A percentile compares a stretch with the other conserved stretches of the same genome.
These are phyloP conservation scores for Synergus gifuensis DNA, from an alignment of 2,888 invertebrate species.

Conservation along the genomic window DNA sequence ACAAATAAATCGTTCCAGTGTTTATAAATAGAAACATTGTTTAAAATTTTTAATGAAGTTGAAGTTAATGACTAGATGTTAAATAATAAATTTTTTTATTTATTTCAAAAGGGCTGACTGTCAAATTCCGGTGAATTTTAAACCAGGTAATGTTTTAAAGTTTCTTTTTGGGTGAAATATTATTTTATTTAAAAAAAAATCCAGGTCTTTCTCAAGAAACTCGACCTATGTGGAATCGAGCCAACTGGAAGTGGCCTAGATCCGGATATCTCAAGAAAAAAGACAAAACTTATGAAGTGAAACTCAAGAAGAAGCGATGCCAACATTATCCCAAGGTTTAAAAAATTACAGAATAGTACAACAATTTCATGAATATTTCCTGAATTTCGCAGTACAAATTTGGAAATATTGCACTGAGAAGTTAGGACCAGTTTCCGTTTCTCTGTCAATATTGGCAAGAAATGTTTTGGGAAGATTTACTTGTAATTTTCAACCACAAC, in stretches of 20 bases:
- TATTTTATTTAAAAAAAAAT: conserved; percentile 11
- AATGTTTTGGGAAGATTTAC: no score
- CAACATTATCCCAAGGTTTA: conserved; percentile 12
- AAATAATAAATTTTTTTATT: neutral
- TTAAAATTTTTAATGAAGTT: no score
- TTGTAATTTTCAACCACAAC: no score
- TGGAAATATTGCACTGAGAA: no score
- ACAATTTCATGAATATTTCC: no score
- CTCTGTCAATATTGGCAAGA: no score
- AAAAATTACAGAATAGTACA: no score
- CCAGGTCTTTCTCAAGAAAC: conserved; percentile 15
- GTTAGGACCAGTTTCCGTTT: no score
- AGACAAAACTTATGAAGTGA: conserved; percentile 64
- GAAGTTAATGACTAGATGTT: no score
- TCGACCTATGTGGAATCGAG: conserved; percentile 55
- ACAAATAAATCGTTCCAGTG: no score
- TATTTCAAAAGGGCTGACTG: neutral
- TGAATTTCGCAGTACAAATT: no score
- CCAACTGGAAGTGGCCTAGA: conserved; percentile 63
- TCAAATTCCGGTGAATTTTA: conserved; percentile 22
- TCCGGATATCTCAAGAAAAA: conserved; percentile 55
- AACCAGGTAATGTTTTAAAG: neutral
- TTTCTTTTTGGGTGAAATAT: conserved; percentile 44
- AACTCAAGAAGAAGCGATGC: conserved; percentile 47
- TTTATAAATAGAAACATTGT: no score